A percentile compares a stretch with the other conserved stretches of the same genome.
Conservation (phyloP, 2,113 vertebrate species). For the Callorhinus ursinus region DNA sequence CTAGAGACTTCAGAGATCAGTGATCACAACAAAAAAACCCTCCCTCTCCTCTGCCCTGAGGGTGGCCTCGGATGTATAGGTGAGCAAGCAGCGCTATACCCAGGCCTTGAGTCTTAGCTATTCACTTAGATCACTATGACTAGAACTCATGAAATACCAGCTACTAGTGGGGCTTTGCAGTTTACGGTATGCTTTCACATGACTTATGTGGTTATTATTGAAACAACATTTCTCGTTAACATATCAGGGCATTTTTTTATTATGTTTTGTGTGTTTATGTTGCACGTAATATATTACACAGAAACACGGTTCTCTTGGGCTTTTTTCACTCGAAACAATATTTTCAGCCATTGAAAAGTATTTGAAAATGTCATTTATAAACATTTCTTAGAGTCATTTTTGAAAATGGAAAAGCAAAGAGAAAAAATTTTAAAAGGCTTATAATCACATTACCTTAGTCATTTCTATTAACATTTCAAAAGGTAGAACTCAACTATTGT, state of each 20-base stretch:
- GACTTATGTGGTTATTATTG: background rate
- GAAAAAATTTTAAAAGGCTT: background rate
- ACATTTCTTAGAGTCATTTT: background rate
- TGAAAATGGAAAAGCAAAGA: background rate
- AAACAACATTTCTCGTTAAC: background rate
- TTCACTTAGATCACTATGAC: background rate
- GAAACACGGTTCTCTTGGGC: background rate
- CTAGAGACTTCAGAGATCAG: background rate
- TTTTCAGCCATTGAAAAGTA: background rate
- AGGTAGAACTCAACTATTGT: background rate
- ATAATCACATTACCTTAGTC: background rate
- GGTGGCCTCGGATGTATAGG: background rate
- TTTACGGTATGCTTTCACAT: background rate
- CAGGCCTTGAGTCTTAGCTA: background rate
- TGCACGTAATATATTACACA: background rate
- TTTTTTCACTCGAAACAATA: background rate
- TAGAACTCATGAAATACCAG: background rate
- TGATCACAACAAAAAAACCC: background rate
- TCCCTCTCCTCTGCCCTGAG: background rate
- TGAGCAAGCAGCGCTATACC: background rate
- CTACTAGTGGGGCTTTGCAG: background rate
- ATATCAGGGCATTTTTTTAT: background rate
- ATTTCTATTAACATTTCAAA: background rate
- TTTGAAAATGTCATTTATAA: background rate
- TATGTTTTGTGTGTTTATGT: no score